Evolutionary conservation across 2,113 vertebrate genomes (phyloP).

Genomic region (Calypte anna): DNA sequence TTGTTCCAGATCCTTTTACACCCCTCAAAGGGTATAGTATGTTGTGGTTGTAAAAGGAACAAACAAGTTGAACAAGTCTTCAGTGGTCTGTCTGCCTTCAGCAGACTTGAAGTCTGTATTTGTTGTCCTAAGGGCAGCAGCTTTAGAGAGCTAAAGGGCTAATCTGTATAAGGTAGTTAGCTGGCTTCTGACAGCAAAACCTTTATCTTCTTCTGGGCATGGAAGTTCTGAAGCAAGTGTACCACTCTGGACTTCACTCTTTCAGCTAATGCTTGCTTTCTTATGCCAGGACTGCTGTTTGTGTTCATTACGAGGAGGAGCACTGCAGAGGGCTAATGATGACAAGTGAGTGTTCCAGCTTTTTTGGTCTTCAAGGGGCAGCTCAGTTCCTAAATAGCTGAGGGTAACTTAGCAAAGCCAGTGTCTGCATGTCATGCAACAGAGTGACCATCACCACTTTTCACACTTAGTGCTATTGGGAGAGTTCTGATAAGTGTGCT

Average conservation of each 20-base stretch:
- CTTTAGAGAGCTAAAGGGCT: neutral
- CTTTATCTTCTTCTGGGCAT: neutral
- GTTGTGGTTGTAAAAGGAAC: neutral
- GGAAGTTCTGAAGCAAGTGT: neutral
- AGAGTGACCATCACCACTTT: neutral
- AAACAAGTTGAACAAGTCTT: neutral
- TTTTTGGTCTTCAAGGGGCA: neutral
- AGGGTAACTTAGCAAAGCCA: neutral
- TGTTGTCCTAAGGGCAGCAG: neutral
- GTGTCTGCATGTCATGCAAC: neutral
- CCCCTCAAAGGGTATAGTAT: neutral
- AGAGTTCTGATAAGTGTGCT: neutral
- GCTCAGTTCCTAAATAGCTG: neutral
- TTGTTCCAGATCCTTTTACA: neutral
- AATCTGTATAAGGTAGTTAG: neutral
- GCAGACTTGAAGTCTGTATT: neutral
- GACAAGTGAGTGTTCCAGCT: constrained; percentile 86
- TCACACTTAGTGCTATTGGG: neutral
- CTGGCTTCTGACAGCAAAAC: neutral
- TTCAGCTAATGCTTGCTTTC: neutral
- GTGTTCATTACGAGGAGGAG: constrained; percentile 93
- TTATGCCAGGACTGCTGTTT: constrained; percentile 91
- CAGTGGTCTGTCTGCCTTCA: neutral
- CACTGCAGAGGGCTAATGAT: constrained; percentile 93
- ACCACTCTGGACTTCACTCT: neutral